These are phyloP conservation scores for Scaptomyza pallida DNA, from an alignment of 1,140 invertebrate species.

Conservation along the genomic window DNA sequence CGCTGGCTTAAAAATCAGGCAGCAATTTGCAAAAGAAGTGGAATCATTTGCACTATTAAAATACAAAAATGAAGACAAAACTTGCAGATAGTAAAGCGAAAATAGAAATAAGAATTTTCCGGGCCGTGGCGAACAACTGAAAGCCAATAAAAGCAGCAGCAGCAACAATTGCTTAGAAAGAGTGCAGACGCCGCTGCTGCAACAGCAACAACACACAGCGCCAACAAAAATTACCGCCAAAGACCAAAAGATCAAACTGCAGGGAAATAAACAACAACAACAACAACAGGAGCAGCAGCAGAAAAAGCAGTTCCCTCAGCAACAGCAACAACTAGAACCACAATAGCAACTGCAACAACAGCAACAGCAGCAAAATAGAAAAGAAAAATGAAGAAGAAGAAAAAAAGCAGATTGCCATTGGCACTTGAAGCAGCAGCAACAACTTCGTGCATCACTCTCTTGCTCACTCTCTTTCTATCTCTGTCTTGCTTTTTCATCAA, in stretches of 20 bases:
- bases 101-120: conserved; percentile 58
- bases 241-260: conserved; percentile 79
- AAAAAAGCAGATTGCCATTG: conserved; percentile 75
- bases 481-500: conserved; percentile 21
- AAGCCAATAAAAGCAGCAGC: conserved; percentile 33
- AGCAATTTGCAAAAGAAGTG: conserved; percentile 56
- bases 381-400: conserved; percentile 27
- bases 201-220: conserved; percentile 25
- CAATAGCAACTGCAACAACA: conserved; percentile 10
- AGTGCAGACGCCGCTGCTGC: conserved; percentile 49
- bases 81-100: conserved; percentile 71
- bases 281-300: conserved; percentile 42
- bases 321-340: conserved; percentile 17
- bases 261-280: conserved; percentile 75
- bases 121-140: conserved; percentile 20
- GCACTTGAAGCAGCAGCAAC: conserved; percentile 68
- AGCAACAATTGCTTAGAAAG: conserved; percentile 57
- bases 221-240: conserved; percentile 79
- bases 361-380: neutral
- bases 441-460: conserved; percentile 60
- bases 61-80: conserved; percentile 83
- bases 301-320: conserved; percentile 49
- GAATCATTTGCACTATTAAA: conserved; percentile 75
- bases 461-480: conserved; percentile 13
- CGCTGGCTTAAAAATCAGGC: conserved; percentile 43